A percentile compares a stretch with the other conserved stretches of the same genome.
phyloP scores from a whole-genome alignment of 2,888 invertebrate species.

The Cantharis lateralis region DNA sequence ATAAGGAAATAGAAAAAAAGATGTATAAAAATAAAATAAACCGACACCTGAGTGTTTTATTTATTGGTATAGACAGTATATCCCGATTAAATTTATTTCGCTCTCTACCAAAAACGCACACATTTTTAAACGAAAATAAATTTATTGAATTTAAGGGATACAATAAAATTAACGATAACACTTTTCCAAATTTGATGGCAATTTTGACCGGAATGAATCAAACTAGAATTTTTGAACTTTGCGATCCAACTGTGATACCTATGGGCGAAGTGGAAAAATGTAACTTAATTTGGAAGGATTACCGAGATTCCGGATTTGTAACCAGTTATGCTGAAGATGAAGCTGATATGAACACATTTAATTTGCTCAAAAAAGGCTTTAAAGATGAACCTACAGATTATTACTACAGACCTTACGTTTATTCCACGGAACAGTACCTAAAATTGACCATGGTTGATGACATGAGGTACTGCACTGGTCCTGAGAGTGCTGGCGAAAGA shows the following conservation, averaged over 20 bases:
- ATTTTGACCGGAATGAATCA: slow-evolving; percentile 70
- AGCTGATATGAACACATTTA: slow-evolving; percentile 73
- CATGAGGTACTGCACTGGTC: slow-evolving; percentile 61
- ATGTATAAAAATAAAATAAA: slow-evolving; percentile 25
- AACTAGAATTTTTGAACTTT: slow-evolving; percentile 56
- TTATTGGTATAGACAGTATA: slow-evolving; percentile 85
- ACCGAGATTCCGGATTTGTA: slow-evolving; percentile 70
- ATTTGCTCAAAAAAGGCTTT: slow-evolving; percentile 75
- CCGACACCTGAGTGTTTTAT: slow-evolving; percentile 67
- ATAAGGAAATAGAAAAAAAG: slow-evolving; percentile 58
- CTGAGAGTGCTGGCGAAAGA: slow-evolving; percentile 67
- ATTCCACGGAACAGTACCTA: slow-evolving; percentile 66
- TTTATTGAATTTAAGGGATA: slow-evolving; percentile 51
- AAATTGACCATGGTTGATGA: slow-evolving; percentile 32
- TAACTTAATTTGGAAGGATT: slow-evolving; percentile 79
- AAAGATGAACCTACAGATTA: slow-evolving; percentile 77
- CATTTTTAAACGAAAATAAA: slow-evolving; percentile 63
- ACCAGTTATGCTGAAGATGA: slow-evolving; percentile 84
- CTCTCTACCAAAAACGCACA: slow-evolving; percentile 73
- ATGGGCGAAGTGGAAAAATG: slow-evolving; percentile 74
- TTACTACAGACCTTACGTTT: slow-evolving; percentile 74
- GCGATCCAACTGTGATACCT: slow-evolving; percentile 58
- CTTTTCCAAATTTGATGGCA: slow-evolving; percentile 88
- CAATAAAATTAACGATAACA: slow-evolving; percentile 82
- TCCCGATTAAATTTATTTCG: slow-evolving; percentile 78